Conservation (phyloP, 2,888 invertebrate genomes). For the Lasioglossum morio region DNA sequence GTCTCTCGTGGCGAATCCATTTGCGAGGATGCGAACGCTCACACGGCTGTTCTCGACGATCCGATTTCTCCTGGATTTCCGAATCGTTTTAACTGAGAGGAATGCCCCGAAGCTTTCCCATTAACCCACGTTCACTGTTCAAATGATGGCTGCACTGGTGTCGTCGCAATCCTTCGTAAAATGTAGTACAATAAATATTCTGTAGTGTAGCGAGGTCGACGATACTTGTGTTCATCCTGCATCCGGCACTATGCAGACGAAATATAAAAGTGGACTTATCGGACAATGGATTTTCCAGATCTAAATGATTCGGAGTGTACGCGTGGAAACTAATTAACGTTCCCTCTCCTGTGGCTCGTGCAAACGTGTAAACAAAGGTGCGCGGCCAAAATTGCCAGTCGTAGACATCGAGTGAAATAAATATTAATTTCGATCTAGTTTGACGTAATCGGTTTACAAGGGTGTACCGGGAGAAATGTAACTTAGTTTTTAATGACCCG, state of each 20-base stretch:
- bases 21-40: background rate
- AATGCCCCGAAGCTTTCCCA: background rate
- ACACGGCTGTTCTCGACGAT: background rate
- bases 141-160: background rate
- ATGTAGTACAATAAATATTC: background rate
- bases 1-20: background rate
- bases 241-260: background rate
- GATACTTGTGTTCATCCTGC: background rate
- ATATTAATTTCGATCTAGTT: background rate
- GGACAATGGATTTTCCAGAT: too few relatives aligned
- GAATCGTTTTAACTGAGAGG: constrained; percentile 19
- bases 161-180: background rate
- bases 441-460: background rate
- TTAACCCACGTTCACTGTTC: background rate
- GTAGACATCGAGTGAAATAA: background rate
- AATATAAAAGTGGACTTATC: background rate
- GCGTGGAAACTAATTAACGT: too few relatives aligned
- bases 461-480: background rate
- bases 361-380: too few relatives aligned
- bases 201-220: background rate
- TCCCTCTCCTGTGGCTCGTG: too few relatives aligned
- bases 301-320: too few relatives aligned
- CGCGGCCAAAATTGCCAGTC: too few relatives aligned
- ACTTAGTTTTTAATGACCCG: background rate
- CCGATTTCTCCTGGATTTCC: constrained; percentile 12